These are phyloP conservation scores for Labroides dimidiatus DNA, from an alignment of 2,797 vertebrate species.

Conservation along the genomic window DNA sequence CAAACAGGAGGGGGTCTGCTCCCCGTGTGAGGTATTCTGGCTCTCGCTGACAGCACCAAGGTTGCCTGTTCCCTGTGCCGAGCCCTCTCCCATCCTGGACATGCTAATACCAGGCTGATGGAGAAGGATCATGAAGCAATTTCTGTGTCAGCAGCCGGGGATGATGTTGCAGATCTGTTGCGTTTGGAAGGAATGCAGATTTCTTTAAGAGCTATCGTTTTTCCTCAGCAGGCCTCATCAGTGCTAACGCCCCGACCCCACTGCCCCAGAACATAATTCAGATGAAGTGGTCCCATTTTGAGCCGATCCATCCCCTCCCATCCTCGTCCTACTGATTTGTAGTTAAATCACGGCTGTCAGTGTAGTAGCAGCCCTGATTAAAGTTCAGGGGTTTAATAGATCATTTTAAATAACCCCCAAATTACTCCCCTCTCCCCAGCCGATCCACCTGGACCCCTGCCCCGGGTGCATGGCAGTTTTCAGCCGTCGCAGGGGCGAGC, in stretches of 20 bases:
- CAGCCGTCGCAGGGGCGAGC: conserved; percentile 89
- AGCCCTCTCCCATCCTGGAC: conserved; percentile 27
- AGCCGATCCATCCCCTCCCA: conserved; percentile 83
- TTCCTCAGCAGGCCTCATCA: conserved; percentile 56
- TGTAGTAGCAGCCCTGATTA: conserved; percentile 96
- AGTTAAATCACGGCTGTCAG: conserved; percentile 93
- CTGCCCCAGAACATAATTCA: conserved; percentile 66
- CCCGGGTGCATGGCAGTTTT: conserved; percentile 93
- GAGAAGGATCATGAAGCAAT: conserved; percentile 60
- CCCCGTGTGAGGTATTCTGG: conserved; percentile 72
- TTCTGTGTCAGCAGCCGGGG: conserved; percentile 62
- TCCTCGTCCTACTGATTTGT: conserved; percentile 82
- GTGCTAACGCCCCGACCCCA: conserved; percentile 50
- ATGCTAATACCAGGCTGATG: conserved; percentile 60
- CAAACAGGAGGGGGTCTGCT: conserved; percentile 77
- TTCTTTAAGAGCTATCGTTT: conserved; percentile 46
- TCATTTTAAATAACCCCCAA: conserved; percentile 94
- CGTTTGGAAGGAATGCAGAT: conserved; percentile 61
- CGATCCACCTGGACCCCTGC: conserved; percentile 96
- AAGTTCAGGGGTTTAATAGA: conserved; percentile 99
- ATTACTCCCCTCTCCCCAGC: conserved; percentile 87
- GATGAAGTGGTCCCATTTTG: conserved; percentile 82
- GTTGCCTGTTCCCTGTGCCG: conserved; percentile 38
- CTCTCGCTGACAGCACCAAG: conserved; percentile 69
- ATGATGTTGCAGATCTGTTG: conserved; percentile 49